Conservation (phyloP, 2,113 vertebrate genomes). For the Paraplagusia blochii region DNA sequence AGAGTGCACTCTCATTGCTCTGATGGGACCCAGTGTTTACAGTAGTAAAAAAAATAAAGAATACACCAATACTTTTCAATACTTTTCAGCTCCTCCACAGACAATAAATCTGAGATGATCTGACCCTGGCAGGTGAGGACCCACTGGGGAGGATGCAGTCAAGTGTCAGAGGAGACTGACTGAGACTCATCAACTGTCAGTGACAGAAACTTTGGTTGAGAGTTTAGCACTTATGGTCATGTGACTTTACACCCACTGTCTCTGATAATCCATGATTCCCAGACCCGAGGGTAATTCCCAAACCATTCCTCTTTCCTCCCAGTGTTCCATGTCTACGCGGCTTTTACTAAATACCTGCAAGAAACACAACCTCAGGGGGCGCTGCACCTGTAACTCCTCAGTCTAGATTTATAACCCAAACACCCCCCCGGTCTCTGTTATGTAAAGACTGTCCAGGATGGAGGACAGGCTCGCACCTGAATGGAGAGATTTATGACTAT, state of each 20-base stretch:
- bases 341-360: neutral
- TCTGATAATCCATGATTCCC: neutral
- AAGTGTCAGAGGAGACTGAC: too few species aligned
- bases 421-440: constrained; percentile 12
- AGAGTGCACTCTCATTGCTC: too few species aligned
- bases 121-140: constrained; percentile 6
- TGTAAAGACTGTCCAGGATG: neutral
- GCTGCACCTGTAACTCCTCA: constrained; percentile 1
- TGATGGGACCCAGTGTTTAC: too few species aligned
- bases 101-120: constrained; percentile 36
- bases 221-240: too few species aligned
- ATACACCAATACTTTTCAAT: too few species aligned
- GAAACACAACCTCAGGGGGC: constrained; percentile 19
- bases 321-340: constrained; percentile 27
- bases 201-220: too few species aligned
- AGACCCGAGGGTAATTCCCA: too few species aligned
- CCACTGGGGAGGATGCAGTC: neutral
- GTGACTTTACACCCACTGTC: too few species aligned
- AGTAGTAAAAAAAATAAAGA: too few species aligned
- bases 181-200: too few species aligned
- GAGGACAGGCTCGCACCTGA: neutral
- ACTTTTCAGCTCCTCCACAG: constrained; percentile 37
- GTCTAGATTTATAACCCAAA: constrained; percentile 28
- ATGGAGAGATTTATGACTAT: neutral
- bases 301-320: constrained; percentile 5